phyloP scores from a whole-genome alignment of 2,888 invertebrate genomes.

The Selenia dentaria region DNA sequence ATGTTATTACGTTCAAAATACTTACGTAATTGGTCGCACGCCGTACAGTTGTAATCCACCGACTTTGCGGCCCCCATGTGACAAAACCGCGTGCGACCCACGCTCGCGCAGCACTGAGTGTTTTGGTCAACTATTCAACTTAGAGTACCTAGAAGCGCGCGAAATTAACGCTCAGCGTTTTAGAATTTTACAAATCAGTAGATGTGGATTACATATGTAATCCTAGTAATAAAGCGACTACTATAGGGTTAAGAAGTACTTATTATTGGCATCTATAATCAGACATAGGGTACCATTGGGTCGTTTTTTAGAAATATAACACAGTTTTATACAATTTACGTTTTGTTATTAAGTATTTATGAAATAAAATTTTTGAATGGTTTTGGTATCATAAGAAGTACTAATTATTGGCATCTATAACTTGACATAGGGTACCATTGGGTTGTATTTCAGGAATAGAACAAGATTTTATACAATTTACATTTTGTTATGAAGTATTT shows the following conservation, averaged over 20 bases:
- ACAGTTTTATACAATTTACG: too few relatives aligned
- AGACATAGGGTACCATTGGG: too few relatives aligned
- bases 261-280: too few relatives aligned
- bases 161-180: not conserved
- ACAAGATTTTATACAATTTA: too few relatives aligned
- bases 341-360: too few relatives aligned
- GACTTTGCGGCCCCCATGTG: conserved; percentile 20
- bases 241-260: not conserved
- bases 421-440: too few relatives aligned
- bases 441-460: too few relatives aligned
- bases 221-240: not conserved
- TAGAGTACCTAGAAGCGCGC: not conserved
- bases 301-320: too few relatives aligned
- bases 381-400: too few relatives aligned
- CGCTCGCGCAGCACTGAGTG: not conserved
- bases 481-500: too few relatives aligned
- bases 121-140: not conserved
- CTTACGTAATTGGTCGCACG: not conserved
- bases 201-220: not conserved
- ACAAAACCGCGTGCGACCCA: not conserved
- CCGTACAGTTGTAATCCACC: not conserved
- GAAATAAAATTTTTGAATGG: too few relatives aligned
- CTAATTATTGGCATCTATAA: too few relatives aligned
- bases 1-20: not conserved
- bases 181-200: not conserved